A percentile compares a stretch with the other conserved stretches of the same genome.
These are phyloP conservation scores for Channallabes apus DNA, from an alignment of 2,797 vertebrate genomes.

Conservation along the genomic window DNA sequence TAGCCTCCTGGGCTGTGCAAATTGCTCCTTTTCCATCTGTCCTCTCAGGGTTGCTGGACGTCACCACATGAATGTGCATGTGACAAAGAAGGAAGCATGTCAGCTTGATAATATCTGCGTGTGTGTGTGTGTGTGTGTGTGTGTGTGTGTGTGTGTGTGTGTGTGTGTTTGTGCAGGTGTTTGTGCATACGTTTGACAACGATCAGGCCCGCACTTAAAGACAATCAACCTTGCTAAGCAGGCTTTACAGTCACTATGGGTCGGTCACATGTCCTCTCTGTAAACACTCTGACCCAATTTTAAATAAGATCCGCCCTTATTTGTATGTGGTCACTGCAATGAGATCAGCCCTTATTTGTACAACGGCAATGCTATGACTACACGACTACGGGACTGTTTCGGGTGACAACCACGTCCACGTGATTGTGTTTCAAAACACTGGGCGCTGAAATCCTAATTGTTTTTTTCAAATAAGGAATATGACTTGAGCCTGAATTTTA, in stretches of 20 bases:
- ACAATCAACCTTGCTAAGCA: constrained; percentile 26
- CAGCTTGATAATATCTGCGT: neutral
- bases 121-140: too few relatives aligned
- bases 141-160: neutral
- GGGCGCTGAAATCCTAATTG: neutral
- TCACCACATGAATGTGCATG: neutral
- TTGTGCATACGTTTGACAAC: neutral
- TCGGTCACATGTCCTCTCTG: constrained; percentile 21
- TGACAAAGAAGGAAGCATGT: neutral
- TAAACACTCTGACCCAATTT: constrained; percentile 35
- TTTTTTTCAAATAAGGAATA: constrained; percentile 24
- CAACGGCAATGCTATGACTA: constrained; percentile 33
- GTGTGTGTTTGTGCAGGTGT: neutral
- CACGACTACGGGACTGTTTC: constrained; percentile 20
- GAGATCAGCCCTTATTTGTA: constrained; percentile 37
- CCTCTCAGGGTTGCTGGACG: constrained; percentile 5
- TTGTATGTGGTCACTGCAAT: constrained; percentile 33
- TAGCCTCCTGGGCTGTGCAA: constrained; percentile 20
- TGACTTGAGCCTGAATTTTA: constrained; percentile 8
- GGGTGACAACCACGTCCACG: constrained; percentile 6
- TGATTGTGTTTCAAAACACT: constrained; percentile 13
- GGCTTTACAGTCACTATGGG: constrained; percentile 17
- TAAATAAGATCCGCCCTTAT: constrained; percentile 29
- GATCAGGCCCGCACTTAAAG: neutral
- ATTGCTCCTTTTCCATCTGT: constrained; percentile 25